These are phyloP conservation scores for Phyto melanocephala DNA, from an alignment of 2,888 invertebrate genomes.

Conservation along the genomic window DNA sequence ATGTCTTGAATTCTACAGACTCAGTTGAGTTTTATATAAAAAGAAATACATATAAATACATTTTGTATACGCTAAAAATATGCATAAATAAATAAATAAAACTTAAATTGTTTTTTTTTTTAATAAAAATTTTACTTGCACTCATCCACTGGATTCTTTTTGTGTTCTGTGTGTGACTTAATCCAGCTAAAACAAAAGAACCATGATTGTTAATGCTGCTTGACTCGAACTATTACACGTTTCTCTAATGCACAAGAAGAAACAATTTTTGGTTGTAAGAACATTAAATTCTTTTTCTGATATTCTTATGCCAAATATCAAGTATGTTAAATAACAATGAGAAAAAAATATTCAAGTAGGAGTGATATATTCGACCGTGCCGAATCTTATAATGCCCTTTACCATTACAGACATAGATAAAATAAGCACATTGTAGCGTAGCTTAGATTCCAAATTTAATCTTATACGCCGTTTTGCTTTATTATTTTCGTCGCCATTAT, in stretches of 20 bases:
- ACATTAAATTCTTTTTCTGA: too few species aligned
- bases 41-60: too few species aligned
- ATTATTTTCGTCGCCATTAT: too few species aligned
- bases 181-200: constrained; percentile 43
- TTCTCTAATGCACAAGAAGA: neutral
- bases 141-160: constrained; percentile 11
- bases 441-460: too few species aligned
- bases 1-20: constrained; percentile 30
- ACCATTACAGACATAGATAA: too few species aligned
- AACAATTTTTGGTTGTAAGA: neutral
- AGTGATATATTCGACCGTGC: too few species aligned
- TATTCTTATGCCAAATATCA: too few species aligned
- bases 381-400: too few species aligned
- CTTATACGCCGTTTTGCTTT: too few species aligned
- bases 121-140: neutral
- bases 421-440: too few species aligned
- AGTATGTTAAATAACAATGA: too few species aligned
- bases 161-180: constrained; percentile 36
- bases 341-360: too few species aligned
- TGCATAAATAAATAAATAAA: constrained; percentile 58
- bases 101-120: constrained; percentile 9
- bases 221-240: constrained; percentile 28
- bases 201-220: constrained; percentile 19
- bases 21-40: constrained; percentile 1
- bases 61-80: constrained; percentile 34